phyloP scores from a whole-genome alignment of 2,888 invertebrate genomes.

The Rutpela maculata region DNA sequence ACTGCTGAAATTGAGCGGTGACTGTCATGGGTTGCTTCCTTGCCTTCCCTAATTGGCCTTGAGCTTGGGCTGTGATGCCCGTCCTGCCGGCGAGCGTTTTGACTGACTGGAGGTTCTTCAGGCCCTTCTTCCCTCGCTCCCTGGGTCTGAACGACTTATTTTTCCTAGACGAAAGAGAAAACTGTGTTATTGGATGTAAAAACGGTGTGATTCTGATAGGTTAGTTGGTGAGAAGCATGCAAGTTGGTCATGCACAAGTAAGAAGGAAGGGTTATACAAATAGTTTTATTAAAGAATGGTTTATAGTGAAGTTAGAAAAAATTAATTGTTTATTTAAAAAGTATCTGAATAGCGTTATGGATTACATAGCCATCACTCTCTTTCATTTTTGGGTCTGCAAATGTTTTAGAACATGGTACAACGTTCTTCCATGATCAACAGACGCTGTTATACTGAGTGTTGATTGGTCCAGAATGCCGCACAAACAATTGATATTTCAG shows the following conservation, averaged over 20 bases:
- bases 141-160: constrained; percentile 94
- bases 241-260: constrained; percentile 28
- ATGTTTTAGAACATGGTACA: neutral
- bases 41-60: constrained; percentile 77
- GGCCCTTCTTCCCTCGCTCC: constrained; percentile 88
- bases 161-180: constrained; percentile 79
- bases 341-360: neutral
- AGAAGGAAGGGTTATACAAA: constrained; percentile 12
- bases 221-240: constrained; percentile 31
- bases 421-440: too few species aligned
- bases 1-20: constrained; percentile 96
- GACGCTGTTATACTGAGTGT: too few species aligned
- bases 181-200: constrained; percentile 1
- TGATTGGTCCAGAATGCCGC: too few species aligned
- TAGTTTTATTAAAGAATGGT: constrained; percentile 19
- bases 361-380: neutral
- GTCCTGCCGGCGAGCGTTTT: constrained; percentile 90
- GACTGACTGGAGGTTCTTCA: constrained; percentile 93
- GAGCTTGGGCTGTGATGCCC: constrained; percentile 77
- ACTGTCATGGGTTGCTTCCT: constrained; percentile 94
- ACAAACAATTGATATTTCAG: too few species aligned
- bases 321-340: neutral
- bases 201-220: neutral
- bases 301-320: neutral
- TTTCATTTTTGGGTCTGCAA: neutral